Evolutionary conservation across 2,888 invertebrate species (phyloP).

Genomic region (Leptura quadrifasciata): DNA sequence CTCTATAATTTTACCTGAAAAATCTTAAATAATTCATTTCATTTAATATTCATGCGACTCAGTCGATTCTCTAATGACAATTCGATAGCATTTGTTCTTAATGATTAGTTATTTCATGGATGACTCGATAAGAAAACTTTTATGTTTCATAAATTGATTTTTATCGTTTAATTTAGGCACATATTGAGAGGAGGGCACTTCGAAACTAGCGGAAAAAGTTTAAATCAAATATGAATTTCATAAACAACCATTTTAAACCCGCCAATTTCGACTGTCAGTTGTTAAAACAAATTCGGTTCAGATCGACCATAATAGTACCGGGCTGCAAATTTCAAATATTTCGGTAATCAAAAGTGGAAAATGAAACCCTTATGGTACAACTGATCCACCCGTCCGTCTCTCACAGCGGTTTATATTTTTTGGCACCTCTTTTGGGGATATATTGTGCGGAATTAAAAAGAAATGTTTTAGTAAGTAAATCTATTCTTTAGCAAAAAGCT

Average conservation of each 20-base stretch:
- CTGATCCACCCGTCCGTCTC: no score
- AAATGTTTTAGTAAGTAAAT: no score
- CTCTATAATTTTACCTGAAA: slow-evolving; percentile 56
- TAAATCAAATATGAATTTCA: not conserved
- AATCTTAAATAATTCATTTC: slow-evolving; percentile 53
- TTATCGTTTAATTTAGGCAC: not conserved
- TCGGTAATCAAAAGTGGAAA: no score
- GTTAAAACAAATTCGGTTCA: no score
- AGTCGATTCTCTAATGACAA: slow-evolving; percentile 51
- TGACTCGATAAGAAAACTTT: slow-evolving; percentile 34
- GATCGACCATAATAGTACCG: no score
- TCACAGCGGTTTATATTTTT: no score
- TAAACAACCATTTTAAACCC: not conserved
- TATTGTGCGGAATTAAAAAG: no score
- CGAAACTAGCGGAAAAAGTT: not conserved
- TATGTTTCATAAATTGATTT: slow-evolving; percentile 38
- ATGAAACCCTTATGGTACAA: no score
- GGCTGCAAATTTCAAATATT: no score
- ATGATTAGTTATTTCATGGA: slow-evolving; percentile 41
- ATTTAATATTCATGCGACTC: slow-evolving; percentile 51
- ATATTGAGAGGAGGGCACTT: not conserved
- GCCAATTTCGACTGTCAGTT: no score
- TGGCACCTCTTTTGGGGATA: no score
- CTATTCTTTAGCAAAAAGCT: no score
- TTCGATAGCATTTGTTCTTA: slow-evolving; percentile 49